Conservation (phyloP, 2,797 vertebrate genomes). For the Hipposideros larvatus region DNA sequence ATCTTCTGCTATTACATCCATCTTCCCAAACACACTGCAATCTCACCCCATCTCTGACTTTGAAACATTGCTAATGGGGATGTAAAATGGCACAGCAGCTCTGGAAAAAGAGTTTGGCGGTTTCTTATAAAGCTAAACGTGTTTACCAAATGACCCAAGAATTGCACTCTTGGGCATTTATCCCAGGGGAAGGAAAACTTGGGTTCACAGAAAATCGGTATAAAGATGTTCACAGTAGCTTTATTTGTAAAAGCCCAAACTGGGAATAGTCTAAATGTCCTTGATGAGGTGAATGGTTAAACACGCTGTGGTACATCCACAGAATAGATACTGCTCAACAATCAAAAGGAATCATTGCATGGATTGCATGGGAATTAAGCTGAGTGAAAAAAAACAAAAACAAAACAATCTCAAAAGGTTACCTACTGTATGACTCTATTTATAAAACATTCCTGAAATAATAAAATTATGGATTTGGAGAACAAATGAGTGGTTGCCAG, state of each 20-base stretch:
- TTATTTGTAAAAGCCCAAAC: not conserved
- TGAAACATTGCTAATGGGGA: not conserved
- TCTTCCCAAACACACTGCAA: not conserved
- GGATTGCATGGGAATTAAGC: not conserved
- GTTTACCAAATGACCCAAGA: not conserved
- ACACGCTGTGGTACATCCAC: not conserved
- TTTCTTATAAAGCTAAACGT: not conserved
- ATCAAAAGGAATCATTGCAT: not conserved
- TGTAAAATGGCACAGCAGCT: not conserved
- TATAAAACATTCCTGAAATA: slow-evolving; percentile 32
- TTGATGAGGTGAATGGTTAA: not conserved
- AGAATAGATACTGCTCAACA: not conserved
- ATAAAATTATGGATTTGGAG: not conserved
- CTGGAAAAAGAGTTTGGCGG: not conserved
- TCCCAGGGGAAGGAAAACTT: not conserved
- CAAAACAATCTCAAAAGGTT: not conserved
- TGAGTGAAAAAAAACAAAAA: not conserved
- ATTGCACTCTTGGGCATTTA: not conserved
- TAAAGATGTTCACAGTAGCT: not conserved
- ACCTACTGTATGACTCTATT: not conserved
- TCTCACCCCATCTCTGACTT: not conserved
- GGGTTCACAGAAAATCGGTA: not conserved
- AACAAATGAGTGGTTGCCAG: not conserved
- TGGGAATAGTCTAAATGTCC: not conserved
- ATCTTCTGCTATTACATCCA: not conserved